Evolutionary conservation across 2,113 vertebrate genomes (phyloP).

Genomic region (Dicentrarchus labrax): DNA sequence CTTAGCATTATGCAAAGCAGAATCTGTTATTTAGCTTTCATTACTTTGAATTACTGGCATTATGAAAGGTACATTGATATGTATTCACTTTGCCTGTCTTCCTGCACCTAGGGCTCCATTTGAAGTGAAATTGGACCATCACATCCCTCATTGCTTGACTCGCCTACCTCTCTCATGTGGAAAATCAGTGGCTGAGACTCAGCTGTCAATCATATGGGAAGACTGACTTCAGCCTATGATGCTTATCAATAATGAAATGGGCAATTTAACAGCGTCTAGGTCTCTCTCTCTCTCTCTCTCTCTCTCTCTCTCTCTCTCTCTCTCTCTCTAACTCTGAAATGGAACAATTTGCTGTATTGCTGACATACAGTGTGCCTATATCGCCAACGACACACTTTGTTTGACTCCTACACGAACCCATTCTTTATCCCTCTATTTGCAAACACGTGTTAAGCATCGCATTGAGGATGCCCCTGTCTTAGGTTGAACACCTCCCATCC

Average conservation of each 20-base stretch:
- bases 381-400: background rate
- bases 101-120: constrained; percentile 56
- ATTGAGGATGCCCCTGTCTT: constrained; percentile 16
- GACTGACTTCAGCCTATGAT: constrained; percentile 73
- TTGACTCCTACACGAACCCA: constrained; percentile 21
- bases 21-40: constrained; percentile 48
- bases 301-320: constrained; percentile 5
- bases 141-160: constrained; percentile 62
- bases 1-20: constrained; percentile 39
- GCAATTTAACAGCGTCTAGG: constrained; percentile 76
- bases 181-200: constrained; percentile 75
- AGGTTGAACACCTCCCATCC: constrained; percentile 29
- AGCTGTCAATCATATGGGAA: constrained; percentile 75
- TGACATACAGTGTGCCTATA: constrained; percentile 31
- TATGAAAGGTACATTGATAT: constrained; percentile 51
- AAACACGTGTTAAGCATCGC: constrained; percentile 20
- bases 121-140: constrained; percentile 78
- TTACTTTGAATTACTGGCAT: constrained; percentile 48
- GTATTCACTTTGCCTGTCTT: constrained; percentile 57
- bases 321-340: constrained; percentile 38
- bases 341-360: constrained; percentile 51
- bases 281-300: constrained; percentile 31
- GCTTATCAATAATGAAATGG: constrained; percentile 83
- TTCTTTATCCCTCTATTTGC: constrained; percentile 45
- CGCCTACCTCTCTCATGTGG: constrained; percentile 72